phyloP scores from a whole-genome alignment of 2,113 vertebrate genomes.

The Nannobrachium achirus region DNA sequence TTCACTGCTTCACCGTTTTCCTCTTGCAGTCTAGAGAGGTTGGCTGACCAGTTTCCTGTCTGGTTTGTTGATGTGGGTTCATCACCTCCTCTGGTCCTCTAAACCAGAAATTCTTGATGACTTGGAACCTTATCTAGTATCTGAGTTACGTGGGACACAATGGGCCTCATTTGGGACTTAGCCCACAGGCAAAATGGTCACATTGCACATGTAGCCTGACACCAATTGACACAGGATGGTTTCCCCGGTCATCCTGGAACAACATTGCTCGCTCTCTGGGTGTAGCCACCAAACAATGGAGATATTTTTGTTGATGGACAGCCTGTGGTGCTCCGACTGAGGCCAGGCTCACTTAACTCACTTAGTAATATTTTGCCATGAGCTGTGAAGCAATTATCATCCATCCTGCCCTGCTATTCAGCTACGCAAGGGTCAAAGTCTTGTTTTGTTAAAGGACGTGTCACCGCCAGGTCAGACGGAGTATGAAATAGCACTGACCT shows the following conservation, averaged over 20 bases:
- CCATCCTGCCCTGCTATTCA: constrained; percentile 63
- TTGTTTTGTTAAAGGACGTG: constrained; percentile 21
- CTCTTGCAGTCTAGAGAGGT: neutral
- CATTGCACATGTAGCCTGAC: constrained; percentile 76
- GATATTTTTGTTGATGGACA: constrained; percentile 69
- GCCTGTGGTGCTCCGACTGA: constrained; percentile 61
- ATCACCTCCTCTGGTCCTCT: constrained; percentile 51
- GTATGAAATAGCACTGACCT: constrained; percentile 29
- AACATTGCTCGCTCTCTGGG: constrained; percentile 66
- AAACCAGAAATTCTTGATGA: constrained; percentile 53
- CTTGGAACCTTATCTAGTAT: constrained; percentile 61
- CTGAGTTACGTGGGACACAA: constrained; percentile 71
- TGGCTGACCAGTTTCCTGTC: constrained; percentile 59
- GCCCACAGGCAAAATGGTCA: constrained; percentile 68
- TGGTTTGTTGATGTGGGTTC: constrained; percentile 31
- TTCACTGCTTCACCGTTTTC: constrained; percentile 38
- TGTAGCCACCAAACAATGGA: constrained; percentile 68
- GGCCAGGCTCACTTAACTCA: constrained; percentile 55
- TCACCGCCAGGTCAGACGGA: constrained; percentile 27
- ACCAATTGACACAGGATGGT: constrained; percentile 79
- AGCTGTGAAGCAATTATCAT: constrained; percentile 61
- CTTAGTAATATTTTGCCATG: constrained; percentile 40
- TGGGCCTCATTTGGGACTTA: constrained; percentile 55
- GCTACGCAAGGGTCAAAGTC: constrained; percentile 50
- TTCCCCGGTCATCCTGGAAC: constrained; percentile 77